Evolutionary conservation across 2,888 invertebrate genomes (phyloP).

Genomic region (Dicycla oo): DNA sequence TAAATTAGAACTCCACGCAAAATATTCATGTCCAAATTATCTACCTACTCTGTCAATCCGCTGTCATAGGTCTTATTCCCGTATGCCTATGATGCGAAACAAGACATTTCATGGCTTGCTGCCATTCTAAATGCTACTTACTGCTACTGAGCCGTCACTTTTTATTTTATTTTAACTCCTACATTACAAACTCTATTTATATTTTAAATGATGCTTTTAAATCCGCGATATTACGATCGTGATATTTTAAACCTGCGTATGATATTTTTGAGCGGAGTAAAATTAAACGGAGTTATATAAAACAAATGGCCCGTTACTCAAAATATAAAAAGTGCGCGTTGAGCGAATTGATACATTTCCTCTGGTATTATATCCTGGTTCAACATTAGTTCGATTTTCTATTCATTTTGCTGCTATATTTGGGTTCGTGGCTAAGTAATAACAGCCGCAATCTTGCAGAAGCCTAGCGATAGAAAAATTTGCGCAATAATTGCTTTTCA

Average conservation of each 20-base stretch:
- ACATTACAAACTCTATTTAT: constrained; percentile 39
- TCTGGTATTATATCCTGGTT: constrained; percentile 5
- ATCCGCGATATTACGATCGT: constrained; percentile 2
- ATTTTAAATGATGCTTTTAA: constrained; percentile 32
- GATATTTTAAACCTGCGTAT: constrained; percentile 21
- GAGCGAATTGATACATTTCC: constrained; percentile 36
- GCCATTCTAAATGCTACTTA: constrained; percentile 30
- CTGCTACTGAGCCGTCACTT: constrained; percentile 14
- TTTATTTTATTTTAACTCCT: constrained; percentile 21
- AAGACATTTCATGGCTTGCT: constrained; percentile 46
- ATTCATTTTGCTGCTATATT: too few species aligned
- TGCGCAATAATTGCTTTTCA: too few species aligned
- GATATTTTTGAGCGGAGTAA: constrained; percentile 28
- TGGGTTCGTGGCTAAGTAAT: too few species aligned
- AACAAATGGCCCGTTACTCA: constrained; percentile 34
- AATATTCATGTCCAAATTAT: constrained; percentile 9
- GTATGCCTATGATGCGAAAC: constrained; percentile 17
- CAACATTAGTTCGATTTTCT: not conserved
- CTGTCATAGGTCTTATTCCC: constrained; percentile 23
- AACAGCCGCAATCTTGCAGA: too few species aligned
- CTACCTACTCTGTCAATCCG: constrained; percentile 17
- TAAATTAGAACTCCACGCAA: not conserved
- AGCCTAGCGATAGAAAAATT: too few species aligned
- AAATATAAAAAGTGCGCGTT: constrained; percentile 20
- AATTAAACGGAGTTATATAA: constrained; percentile 23